Evolutionary conservation across 2,888 invertebrate genomes (phyloP).

Genomic region (Sepiola atlantica): DNA sequence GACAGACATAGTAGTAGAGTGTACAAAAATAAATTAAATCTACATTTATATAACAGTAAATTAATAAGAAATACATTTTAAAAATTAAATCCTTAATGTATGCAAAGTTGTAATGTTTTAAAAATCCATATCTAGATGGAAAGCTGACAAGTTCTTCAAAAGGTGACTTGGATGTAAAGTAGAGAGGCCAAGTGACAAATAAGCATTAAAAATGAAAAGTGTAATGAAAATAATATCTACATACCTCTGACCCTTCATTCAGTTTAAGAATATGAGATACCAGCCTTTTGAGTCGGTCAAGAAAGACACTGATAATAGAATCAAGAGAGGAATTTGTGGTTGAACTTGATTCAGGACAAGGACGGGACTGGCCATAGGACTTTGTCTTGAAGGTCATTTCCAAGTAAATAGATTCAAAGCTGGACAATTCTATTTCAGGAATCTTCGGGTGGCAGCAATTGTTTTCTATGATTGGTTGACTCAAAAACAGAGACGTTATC

Average conservation of each 20-base stretch:
- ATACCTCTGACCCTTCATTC: not conserved
- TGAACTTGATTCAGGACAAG: not conserved
- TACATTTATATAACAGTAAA: no score
- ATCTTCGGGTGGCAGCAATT: conserved; percentile 35
- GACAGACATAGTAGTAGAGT: no score
- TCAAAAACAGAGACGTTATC: conserved; percentile 58
- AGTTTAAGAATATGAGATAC: not conserved
- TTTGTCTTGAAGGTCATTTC: not conserved
- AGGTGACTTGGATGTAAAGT: not conserved
- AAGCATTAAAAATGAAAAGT: not conserved
- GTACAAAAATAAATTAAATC: no score
- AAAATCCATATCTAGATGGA: not conserved
- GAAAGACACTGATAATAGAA: not conserved
- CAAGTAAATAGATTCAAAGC: not conserved
- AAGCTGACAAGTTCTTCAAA: not conserved
- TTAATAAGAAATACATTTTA: not conserved
- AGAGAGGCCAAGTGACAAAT: not conserved
- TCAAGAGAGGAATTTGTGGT: not conserved
- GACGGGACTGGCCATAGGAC: not conserved
- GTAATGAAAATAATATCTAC: not conserved
- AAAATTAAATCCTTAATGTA: not conserved
- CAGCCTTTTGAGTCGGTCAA: not conserved
- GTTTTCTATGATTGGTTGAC: conserved; percentile 52
- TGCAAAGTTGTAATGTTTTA: not conserved
- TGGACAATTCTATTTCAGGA: not conserved